Percentiles rank a stretch among this genome's conserved stretches.
phyloP scores from a whole-genome alignment of 2,113 vertebrate species.

The Phylloscopus whistleri region DNA sequence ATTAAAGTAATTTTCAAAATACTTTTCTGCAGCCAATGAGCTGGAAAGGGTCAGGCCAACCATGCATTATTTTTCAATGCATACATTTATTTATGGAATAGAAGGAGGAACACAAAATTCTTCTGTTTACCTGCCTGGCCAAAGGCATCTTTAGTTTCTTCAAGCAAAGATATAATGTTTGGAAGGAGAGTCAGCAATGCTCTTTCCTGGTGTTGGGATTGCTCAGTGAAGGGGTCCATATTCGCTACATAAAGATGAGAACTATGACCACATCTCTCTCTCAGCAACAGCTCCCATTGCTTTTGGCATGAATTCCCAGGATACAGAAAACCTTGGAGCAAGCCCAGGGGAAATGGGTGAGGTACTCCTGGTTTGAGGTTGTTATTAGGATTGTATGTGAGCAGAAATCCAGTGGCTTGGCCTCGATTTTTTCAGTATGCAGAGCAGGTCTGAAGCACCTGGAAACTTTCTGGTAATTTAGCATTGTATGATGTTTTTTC shows the following conservation, averaged over 20 bases:
- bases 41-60: slow-evolving; percentile 65
- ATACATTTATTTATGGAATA: slow-evolving; percentile 60
- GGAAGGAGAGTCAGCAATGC: not conserved
- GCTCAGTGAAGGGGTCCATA: not conserved
- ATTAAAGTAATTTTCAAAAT: slow-evolving; percentile 72
- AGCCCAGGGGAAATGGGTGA: not conserved
- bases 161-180: not conserved
- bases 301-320: not conserved
- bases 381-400: not conserved
- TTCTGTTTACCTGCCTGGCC: not conserved
- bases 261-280: not conserved
- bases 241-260: not conserved
- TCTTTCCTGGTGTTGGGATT: not conserved
- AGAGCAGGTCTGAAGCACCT: not conserved
- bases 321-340: not conserved
- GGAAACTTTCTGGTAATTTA: not conserved
- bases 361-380: not conserved
- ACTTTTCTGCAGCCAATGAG: slow-evolving; percentile 59
- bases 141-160: not conserved
- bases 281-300: not conserved
- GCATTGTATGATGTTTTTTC: not conserved
- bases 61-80: slow-evolving; percentile 54
- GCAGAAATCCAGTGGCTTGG: not conserved
- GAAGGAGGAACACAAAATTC: not conserved
- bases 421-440: not conserved